phyloP scores from a whole-genome alignment of 2,797 vertebrate species.

The Pseudochromis fuscus region DNA sequence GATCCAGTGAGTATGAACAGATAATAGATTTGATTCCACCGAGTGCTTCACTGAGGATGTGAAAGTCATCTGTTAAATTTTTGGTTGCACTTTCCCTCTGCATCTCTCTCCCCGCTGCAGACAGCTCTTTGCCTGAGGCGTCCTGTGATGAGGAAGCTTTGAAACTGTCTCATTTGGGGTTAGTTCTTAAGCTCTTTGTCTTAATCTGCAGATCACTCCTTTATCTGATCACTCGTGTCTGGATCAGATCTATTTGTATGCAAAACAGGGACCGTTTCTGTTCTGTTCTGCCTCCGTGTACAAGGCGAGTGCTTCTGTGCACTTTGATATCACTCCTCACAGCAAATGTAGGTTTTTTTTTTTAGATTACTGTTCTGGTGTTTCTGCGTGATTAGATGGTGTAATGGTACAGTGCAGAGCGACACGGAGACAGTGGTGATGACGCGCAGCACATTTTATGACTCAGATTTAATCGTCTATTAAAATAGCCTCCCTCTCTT shows the following conservation, averaged over 20 bases:
- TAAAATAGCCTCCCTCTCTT: constrained; percentile 25
- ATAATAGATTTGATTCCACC: neutral
- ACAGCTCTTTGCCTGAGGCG: constrained; percentile 48
- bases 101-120: constrained; percentile 18
- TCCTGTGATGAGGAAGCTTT: constrained; percentile 55
- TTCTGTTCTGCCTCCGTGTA: constrained; percentile 19
- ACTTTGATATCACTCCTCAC: constrained; percentile 36
- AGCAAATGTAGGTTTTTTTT: constrained; percentile 17
- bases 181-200: constrained; percentile 65
- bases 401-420: constrained; percentile 24
- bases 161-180: constrained; percentile 59
- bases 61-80: constrained; percentile 22
- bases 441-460: constrained; percentile 28
- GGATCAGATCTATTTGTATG: constrained; percentile 66
- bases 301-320: constrained; percentile 21
- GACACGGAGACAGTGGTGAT: neutral
- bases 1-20: constrained; percentile 5
- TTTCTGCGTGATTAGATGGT: constrained; percentile 24
- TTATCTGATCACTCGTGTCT: constrained; percentile 68
- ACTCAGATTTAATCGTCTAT: constrained; percentile 38
- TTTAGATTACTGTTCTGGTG: constrained; percentile 8
- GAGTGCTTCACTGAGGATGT: neutral
- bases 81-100: constrained; percentile 16
- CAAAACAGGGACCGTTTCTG: constrained; percentile 42
- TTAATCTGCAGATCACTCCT: constrained; percentile 70